phyloP scores from a whole-genome alignment of 2,888 invertebrate species.

The Coronaproctus castanopsis region DNA sequence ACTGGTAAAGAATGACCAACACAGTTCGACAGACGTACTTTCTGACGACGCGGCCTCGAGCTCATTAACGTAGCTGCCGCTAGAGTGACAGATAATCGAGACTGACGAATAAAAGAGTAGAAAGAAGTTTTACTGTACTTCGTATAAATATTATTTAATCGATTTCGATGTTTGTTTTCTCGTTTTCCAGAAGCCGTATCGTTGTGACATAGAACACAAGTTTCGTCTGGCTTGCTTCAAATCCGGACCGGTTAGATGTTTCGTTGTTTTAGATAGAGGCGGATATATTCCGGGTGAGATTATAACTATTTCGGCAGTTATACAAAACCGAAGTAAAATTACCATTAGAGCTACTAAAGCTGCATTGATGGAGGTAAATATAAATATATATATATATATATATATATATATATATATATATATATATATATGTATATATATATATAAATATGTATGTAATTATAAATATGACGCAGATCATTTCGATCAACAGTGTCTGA shows the following conservation, averaged over 20 bases:
- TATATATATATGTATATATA: constrained; percentile 1
- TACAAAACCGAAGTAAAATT: constrained; percentile 66
- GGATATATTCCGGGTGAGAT: constrained; percentile 91
- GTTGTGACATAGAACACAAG: constrained; percentile 76
- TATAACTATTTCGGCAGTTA: constrained; percentile 62
- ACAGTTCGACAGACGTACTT: too few relatives aligned
- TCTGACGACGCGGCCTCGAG: too few relatives aligned
- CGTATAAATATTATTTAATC: background rate
- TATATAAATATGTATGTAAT: too few relatives aligned
- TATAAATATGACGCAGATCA: too few relatives aligned
- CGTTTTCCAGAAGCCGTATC: constrained; percentile 58
- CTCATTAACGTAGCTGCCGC: too few relatives aligned
- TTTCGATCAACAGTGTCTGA: too few relatives aligned
- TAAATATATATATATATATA: too few relatives aligned
- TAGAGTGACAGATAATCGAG: too few relatives aligned
- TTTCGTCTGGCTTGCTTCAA: constrained; percentile 74
- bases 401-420: background rate
- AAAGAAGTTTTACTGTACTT: too few relatives aligned
- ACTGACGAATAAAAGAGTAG: too few relatives aligned
- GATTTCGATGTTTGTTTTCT: too few relatives aligned
- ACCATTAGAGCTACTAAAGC: constrained; percentile 70
- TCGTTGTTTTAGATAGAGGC: constrained; percentile 69
- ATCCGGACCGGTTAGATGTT: constrained; percentile 67
- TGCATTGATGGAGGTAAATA: constrained; percentile 47
- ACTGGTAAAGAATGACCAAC: too few relatives aligned